phyloP scores from a whole-genome alignment of 2,888 invertebrate genomes.

The Portevinia maculata region DNA sequence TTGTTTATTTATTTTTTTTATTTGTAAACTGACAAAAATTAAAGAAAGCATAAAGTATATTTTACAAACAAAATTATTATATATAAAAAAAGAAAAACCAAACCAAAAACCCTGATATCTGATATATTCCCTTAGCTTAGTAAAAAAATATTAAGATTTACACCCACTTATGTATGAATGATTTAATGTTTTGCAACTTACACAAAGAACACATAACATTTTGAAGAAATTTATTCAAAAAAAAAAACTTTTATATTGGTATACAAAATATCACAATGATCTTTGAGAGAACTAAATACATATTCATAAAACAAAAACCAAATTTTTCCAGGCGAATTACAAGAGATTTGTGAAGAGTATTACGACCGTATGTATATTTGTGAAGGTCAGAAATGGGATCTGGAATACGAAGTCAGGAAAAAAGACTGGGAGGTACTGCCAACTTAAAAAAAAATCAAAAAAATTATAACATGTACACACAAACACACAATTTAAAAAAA shows the following conservation, averaged over 20 bases:
- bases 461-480: conserved; percentile 62
- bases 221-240: conserved; percentile 64
- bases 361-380: conserved; percentile 98
- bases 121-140: conserved; percentile 62
- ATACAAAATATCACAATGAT: conserved; percentile 41
- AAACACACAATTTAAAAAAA: conserved; percentile 64
- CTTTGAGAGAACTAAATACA: conserved; percentile 77
- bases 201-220: conserved; percentile 74
- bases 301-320: conserved; percentile 72
- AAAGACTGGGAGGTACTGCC: conserved; percentile 99
- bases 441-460: conserved; percentile 72
- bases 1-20: conserved; percentile 35
- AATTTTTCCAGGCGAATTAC: conserved; percentile 86
- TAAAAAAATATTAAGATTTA: conserved; percentile 28
- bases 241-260: conserved; percentile 49
- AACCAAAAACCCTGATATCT: conserved; percentile 48
- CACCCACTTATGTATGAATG: conserved; percentile 64
- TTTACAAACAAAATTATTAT: conserved; percentile 20
- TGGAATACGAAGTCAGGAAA: conserved; percentile 99
- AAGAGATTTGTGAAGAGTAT: conserved; percentile 97
- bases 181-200: conserved; percentile 73
- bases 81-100: conserved; percentile 25
- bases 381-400: conserved; percentile 99
- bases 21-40: conserved; percentile 47
- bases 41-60: conserved; percentile 17